These are phyloP conservation scores for Ptychoptera contaminata DNA, from an alignment of 2,888 invertebrate species.

Conservation along the genomic window DNA sequence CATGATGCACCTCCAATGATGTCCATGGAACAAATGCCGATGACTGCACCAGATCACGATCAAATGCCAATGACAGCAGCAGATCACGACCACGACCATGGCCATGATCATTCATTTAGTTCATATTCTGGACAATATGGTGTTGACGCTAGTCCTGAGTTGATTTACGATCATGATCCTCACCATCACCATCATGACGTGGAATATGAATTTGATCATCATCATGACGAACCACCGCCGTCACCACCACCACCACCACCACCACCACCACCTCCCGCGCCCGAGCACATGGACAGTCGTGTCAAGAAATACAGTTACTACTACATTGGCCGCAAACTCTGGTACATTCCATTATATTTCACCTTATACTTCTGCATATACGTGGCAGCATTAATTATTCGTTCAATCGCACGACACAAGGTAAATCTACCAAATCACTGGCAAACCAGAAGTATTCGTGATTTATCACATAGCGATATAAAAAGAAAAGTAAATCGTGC, in stretches of 20 bases:
- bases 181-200: constrained; percentile 17
- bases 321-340: constrained; percentile 49
- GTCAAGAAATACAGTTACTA: constrained; percentile 49
- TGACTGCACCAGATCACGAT: background rate
- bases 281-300: constrained; percentile 23
- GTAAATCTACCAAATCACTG: constrained; percentile 34
- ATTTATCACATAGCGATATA: constrained; percentile 15
- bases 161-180: constrained; percentile 16
- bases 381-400: constrained; percentile 45
- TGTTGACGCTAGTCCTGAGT: constrained; percentile 17
- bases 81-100: constrained; percentile 20
- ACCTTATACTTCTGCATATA: constrained; percentile 45
- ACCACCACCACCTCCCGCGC: constrained; percentile 19
- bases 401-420: constrained; percentile 51
- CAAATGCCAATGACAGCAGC: constrained; percentile 11
- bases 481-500: constrained; percentile 23
- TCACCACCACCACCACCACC: constrained; percentile 18
- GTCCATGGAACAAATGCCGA: background rate
- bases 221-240: constrained; percentile 15
- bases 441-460: constrained; percentile 16
- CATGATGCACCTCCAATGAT: background rate
- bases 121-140: constrained; percentile 10
- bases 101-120: constrained; percentile 9
- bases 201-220: constrained; percentile 10
- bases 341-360: constrained; percentile 56